These are phyloP conservation scores for Plectrocnemia conspersa DNA, from an alignment of 1,140 invertebrate genomes.

Conservation along the genomic window DNA sequence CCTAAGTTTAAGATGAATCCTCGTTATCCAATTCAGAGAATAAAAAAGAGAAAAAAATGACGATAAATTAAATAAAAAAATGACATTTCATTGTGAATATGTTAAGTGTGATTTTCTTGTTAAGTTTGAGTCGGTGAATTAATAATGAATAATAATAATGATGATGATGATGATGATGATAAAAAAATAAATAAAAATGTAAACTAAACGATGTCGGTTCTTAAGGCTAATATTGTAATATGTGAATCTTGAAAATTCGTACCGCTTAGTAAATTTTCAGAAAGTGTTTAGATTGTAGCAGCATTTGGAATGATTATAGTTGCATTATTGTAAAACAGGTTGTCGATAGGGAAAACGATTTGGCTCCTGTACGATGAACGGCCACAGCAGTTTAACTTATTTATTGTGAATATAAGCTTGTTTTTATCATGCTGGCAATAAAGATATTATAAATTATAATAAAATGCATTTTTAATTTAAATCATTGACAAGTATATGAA, in stretches of 20 bases:
- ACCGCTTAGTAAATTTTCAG: slow-evolving; percentile 27
- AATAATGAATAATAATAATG: slow-evolving; percentile 8
- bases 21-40: slow-evolving; percentile 21
- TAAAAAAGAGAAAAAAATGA: neutral
- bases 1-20: slow-evolving; percentile 20
- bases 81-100: slow-evolving; percentile 26
- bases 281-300: slow-evolving; percentile 29
- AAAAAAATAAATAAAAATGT: slow-evolving; percentile 1
- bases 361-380: slow-evolving; percentile 5
- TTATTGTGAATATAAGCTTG: slow-evolving; percentile 34
- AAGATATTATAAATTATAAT: slow-evolving; percentile 29
- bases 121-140: slow-evolving; percentile 31
- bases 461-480: too few species aligned
- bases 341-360: slow-evolving; percentile 9
- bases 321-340: slow-evolving; percentile 10
- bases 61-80: slow-evolving; percentile 12
- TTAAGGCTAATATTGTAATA: slow-evolving; percentile 18
- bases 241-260: slow-evolving; percentile 27
- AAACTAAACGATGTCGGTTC: slow-evolving; percentile 16
- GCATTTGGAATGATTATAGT: slow-evolving; percentile 22
- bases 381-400: slow-evolving; percentile 25
- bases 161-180: neutral
- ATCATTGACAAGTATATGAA: too few species aligned
- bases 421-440: slow-evolving; percentile 34
- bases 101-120: slow-evolving; percentile 26